Base-by-base conservation (phyloP, 2,113 vertebrate genomes). In the Xyliphius kryptos region DNA sequence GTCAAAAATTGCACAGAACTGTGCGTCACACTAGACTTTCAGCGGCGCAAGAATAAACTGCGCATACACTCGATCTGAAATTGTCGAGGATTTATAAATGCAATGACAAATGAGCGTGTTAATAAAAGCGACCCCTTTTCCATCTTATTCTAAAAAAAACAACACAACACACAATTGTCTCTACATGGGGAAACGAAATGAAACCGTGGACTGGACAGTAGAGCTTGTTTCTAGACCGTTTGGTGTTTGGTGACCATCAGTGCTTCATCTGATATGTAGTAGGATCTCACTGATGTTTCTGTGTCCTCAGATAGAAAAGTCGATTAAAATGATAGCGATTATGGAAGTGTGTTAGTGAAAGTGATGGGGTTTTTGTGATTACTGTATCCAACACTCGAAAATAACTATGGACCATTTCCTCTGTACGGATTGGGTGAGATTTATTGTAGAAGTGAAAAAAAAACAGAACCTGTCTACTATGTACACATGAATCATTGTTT, bases 341-440 rank as follows among this genome's bases (percentile, higher is more conserved):
- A 83, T 85, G 75, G 72, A 72, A 81, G 77, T 61, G 67, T 72
- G 70, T 84, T 75, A 85, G 83, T 82, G 76, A 79, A 74, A 76
- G 70, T 81, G 81, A 81, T 72, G 67, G 74, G 78, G 70, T 84
- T 75, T 56, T 80, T 79, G 75, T 84, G 79, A 81, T 81, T 85
- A 77, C 74, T 81, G 74, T 85, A 76, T n/a, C 62, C 77, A 61
- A 60, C 58, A 57, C 54, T 59, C 40, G 61, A 73, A 56, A 76
- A 71, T 77, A 20, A 37, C 82, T 74, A 67, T 73, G 72, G 57
- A 73, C 61, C 66, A 70, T 46, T 76, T 56, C 66, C n/a, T n/a
- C n/a, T n/a, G n/a, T n/a, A 70, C 66, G 2, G 16, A 46, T 12
- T 49, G 19, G 46, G 10, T 65, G 11, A 26, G 6, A n/a, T 51